Percentiles rank a stretch among this genome's conserved stretches.
Evolutionary conservation across 2,888 invertebrate species (phyloP).

Genomic region (Steinernema scapterisci): DNA sequence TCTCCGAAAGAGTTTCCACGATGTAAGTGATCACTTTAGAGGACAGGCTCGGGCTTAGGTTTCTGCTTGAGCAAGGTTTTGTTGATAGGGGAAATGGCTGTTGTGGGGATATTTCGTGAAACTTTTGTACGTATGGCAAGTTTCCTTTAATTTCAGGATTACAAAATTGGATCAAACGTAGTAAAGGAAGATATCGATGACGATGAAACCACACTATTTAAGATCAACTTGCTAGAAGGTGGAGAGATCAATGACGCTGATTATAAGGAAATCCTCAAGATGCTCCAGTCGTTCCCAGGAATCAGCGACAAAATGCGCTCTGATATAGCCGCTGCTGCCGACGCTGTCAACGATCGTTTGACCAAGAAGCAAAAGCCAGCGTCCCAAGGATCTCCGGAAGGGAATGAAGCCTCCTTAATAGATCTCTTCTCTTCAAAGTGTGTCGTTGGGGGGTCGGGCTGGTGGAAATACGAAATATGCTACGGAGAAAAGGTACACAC

Average conservation of each 20-base stretch:
- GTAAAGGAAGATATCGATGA: not conserved
- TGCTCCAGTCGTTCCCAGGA: not conserved
- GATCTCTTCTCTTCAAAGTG: not conserved
- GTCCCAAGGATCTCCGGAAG: not conserved
- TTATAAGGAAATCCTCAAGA: not conserved
- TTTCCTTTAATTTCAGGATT: not conserved
- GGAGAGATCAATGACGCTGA: not conserved
- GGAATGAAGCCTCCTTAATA: not conserved
- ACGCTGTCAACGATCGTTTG: too few species aligned
- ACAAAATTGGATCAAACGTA: not conserved
- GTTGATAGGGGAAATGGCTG: too few species aligned
- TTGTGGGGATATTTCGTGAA: too few species aligned
- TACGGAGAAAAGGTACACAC: slow-evolving; percentile 77
- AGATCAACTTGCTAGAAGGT: not conserved
- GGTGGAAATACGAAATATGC: slow-evolving; percentile 98
- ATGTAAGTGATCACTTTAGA: slow-evolving; percentile 2
- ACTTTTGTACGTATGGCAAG: too few species aligned
- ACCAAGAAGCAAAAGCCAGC: not conserved
- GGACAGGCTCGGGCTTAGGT: too few species aligned
- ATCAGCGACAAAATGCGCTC: not conserved
- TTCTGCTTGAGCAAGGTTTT: too few species aligned
- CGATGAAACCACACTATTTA: slow-evolving; percentile 2
- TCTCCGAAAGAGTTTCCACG: slow-evolving; percentile 30
- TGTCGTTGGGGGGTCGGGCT: slow-evolving; percentile 73
- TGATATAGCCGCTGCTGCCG: too few species aligned